Evolutionary conservation across 2,888 invertebrate genomes (phyloP), one percentile per base, ranked within the genome.

Genomic region (Cosmopolites sordidus): DNA sequence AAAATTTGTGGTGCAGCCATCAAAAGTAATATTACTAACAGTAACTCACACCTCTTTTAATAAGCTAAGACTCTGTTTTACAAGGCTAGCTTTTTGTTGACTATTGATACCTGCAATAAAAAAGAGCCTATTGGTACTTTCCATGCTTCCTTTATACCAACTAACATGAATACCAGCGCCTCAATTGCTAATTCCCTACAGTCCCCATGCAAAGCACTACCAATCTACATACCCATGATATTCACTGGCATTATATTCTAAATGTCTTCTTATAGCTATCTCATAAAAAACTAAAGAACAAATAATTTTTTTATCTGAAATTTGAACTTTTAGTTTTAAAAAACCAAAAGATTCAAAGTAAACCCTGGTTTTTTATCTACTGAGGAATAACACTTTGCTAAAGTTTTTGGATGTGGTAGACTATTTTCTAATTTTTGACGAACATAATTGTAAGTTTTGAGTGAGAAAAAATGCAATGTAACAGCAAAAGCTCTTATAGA

Each of bases 191-290:
- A 41, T 37, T 56, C 50, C 41, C 56, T 40, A 39, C 15, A 44
- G 43, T 59, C 56, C 42, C 54, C 47, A 27, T 58, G 14, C 30
- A 58, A 48, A 38, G 16, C 37, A 48, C 30, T 57, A 37, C 60
- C 60, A 57, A 53, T 61, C 47, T 6, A 60, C 55, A 51, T 58
- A 61, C n/a, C 60, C 58, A 57, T 48, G 58, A 48, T 53, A 58
- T 51, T 59, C 44, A 39, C 42, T 43, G 17, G 51, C n/a, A n/a
- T n/a, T n/a, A n/a, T 39, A 60, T 45, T 61, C 56, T 27, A 60
- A 37, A 29, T 60, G 49, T 48, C 56, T 54, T 45, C 58, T 44
- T 12, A 60, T 52, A 41, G 60, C 42, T 11, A 60, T 55, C 18
- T 59, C 58, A 43, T 61, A 58, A 50, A 60, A 59, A 38, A 61